These are phyloP conservation scores for Trematomus loennbergii DNA, from an alignment of 2,113 vertebrate species.

Conservation along the genomic window DNA sequence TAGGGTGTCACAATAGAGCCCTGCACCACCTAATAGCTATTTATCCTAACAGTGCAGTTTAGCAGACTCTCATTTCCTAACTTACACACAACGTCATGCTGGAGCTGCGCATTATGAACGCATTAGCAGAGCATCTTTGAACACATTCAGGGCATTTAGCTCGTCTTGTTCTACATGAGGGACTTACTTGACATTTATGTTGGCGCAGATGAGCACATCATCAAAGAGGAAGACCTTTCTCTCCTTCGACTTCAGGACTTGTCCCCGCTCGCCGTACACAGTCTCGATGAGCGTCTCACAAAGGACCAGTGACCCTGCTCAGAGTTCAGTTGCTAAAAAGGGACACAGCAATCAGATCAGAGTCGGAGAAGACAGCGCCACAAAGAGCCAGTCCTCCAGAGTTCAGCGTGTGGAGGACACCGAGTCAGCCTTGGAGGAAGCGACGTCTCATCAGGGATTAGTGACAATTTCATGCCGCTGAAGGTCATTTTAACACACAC, in stretches of 20 bases:
- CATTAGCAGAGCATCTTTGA: slow-evolving; percentile 33
- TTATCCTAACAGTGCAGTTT: slow-evolving; percentile 38
- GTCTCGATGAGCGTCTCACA: slow-evolving; percentile 95
- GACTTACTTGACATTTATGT: slow-evolving; percentile 96
- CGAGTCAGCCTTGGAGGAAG: slow-evolving; percentile 49
- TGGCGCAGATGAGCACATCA: slow-evolving; percentile 93
- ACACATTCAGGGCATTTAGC: slow-evolving; percentile 22
- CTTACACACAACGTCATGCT: slow-evolving; percentile 18
- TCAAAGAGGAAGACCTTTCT: slow-evolving; percentile 95
- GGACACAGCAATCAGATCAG: slow-evolving; percentile 70
- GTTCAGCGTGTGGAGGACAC: slow-evolving; percentile 55
- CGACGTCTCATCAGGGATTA: slow-evolving; percentile 68
- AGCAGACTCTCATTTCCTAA: slow-evolving; percentile 40
- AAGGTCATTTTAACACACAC: slow-evolving; percentile 54
- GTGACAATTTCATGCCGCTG: slow-evolving; percentile 39
- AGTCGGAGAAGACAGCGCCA: slow-evolving; percentile 51
- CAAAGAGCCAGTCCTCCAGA: slow-evolving; percentile 58
- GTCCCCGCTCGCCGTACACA: slow-evolving; percentile 92
- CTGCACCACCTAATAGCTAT: slow-evolving; percentile 48
- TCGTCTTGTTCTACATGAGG: slow-evolving; percentile 18
- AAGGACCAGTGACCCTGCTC: slow-evolving; percentile 93
- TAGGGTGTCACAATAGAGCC: slow-evolving; percentile 52
- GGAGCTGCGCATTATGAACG: slow-evolving; percentile 13
- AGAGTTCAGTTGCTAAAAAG: slow-evolving; percentile 83
- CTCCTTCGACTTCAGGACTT: slow-evolving; percentile 96